These are phyloP conservation scores for Brachyhypopomus occidentalis DNA, from an alignment of 2,113 vertebrate species.

Conservation along the genomic window DNA sequence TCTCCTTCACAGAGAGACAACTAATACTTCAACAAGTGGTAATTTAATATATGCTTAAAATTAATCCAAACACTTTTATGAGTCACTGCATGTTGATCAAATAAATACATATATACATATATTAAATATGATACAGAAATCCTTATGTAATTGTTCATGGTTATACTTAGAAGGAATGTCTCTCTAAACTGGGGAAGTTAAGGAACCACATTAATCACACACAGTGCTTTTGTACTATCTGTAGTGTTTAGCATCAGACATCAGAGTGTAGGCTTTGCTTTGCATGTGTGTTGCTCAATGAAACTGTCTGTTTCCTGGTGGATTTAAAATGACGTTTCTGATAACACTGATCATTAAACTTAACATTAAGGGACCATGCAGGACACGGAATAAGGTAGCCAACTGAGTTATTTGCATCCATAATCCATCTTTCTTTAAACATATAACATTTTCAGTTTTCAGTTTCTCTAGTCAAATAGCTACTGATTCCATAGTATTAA, in stretches of 20 bases:
- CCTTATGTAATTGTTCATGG: no score
- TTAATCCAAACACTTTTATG: neutral
- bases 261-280: constrained; percentile 40
- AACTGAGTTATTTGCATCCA: no score
- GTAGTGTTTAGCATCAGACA: neutral
- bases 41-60: neutral
- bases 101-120: no score
- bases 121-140: no score
- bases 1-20: constrained; percentile 62
- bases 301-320: constrained; percentile 41
- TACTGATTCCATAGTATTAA: no score
- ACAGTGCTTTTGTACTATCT: neutral
- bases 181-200: neutral
- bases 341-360: neutral
- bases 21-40: constrained; percentile 35
- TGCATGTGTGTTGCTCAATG: constrained; percentile 53
- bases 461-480: no score
- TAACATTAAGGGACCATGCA: no score
- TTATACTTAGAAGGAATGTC: neutral
- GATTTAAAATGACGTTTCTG: neutral
- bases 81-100: no score
- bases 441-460: no score
- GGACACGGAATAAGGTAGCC: no score
- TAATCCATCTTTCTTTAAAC: no score
- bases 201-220: neutral